Base-by-base conservation (phyloP, 2,113 vertebrate species). In the Phylloscopus trochiloides region DNA sequence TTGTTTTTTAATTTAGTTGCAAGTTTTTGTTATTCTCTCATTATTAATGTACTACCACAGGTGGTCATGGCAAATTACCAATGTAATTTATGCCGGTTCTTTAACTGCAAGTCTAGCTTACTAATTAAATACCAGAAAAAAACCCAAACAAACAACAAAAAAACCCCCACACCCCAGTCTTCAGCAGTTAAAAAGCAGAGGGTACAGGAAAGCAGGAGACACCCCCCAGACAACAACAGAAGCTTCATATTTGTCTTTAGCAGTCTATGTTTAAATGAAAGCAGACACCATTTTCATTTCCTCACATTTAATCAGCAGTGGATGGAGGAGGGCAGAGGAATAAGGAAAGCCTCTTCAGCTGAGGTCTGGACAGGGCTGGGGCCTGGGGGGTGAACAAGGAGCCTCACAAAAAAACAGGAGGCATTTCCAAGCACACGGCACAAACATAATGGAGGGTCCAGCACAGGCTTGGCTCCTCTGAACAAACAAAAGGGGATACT, bases 401-500 rank as follows among this genome's bases (percentile, higher is more conserved):
- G 73, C 81, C 66, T 82, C 74, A 52, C 61, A 62, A 76, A 58
- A 73, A 73, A 66, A 22, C 86, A 62, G 72, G 62, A 82, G 36
- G 65, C 74, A 10, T 54, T 66, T 90, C 90, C 83, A 88, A 90
- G 83, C 88, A 67, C 51, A 42, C 6, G 8, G 84, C 59, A 75
- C 75, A 87, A 78, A 89, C 68, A 81, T 7, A 90, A 93, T 22
- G 16, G 88, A 92, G 67, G 51, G 86, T 45, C 91, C 72, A 54
- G 68, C 71, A 14, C 2, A 59, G 91, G 79, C 86, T 80, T 65
- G 94, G 88, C 88, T 95, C 72, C 82, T 51, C 59, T 0, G 32
- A 70, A 58, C 79, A 86, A 88, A 90, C 92, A 94, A 88, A 93
- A 94, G 88, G 68, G 58, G 76, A 86, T 34, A 94, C 79, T 92